Evolutionary conservation across 35 echinoderm and acorn worm species (phyloP).

Genomic region (Holothuria glaberrima): DNA sequence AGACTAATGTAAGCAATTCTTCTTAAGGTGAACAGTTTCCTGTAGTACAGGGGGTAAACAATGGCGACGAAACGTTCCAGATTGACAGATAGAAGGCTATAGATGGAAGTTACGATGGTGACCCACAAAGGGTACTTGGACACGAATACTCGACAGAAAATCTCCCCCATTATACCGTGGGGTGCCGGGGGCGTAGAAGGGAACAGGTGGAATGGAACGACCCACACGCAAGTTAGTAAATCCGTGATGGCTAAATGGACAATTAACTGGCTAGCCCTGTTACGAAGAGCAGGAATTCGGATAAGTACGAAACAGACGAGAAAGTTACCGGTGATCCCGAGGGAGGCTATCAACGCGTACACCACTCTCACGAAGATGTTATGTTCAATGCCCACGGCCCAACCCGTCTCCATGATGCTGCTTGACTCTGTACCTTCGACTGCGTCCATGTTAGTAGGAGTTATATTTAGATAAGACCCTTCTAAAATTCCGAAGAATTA

Average conservation of each 20-base stretch:
- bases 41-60: slow-evolving; percentile 63
- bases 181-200: neutral
- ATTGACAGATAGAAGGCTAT: slow-evolving; percentile 53
- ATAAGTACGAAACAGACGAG: slow-evolving; percentile 68
- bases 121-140: slow-evolving; percentile 61
- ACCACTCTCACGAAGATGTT: slow-evolving; percentile 54
- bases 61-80: slow-evolving; percentile 70
- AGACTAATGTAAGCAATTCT: slow-evolving; percentile 13
- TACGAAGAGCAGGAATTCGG: slow-evolving; percentile 55
- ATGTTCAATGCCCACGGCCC: slow-evolving; percentile 49
- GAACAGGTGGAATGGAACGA: slow-evolving; percentile 59
- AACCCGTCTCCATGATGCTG: slow-evolving; percentile 9
- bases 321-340: slow-evolving; percentile 73
- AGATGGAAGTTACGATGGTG: slow-evolving; percentile 54
- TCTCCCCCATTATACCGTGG: slow-evolving; percentile 19
- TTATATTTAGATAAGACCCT: too few species aligned
- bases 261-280: slow-evolving; percentile 60
- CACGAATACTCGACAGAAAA: slow-evolving; percentile 60
- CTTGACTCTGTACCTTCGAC: neutral
- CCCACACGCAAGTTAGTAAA: slow-evolving; percentile 48
- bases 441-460: neutral
- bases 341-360: slow-evolving; percentile 54
- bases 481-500: too few species aligned
- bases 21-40: slow-evolving; percentile 33
- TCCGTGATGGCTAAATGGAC: slow-evolving; percentile 54